phyloP scores from a whole-genome alignment of 2,888 invertebrate species.

The Dasysyrphus albostriatus region DNA sequence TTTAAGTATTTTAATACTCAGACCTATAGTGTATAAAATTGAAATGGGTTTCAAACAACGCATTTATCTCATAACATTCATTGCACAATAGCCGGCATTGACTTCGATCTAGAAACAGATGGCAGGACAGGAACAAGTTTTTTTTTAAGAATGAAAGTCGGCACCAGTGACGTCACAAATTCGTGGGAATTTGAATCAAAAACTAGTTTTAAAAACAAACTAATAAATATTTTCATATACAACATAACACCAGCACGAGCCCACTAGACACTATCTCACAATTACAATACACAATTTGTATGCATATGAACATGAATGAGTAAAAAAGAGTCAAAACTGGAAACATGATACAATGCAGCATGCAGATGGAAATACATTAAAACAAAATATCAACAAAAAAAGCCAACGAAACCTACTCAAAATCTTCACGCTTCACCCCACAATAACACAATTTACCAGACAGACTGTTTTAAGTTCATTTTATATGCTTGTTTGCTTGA shows the following conservation, averaged over 20 bases:
- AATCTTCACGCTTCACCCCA: background rate
- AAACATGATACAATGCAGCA: no score
- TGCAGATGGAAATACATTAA: background rate
- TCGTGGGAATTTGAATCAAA: background rate
- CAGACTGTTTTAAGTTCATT: constrained; percentile 11
- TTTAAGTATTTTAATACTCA: no score
- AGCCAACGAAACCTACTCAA: constrained; percentile 27
- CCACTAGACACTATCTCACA: background rate
- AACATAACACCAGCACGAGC: background rate
- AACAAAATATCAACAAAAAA: constrained; percentile 9
- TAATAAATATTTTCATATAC: background rate
- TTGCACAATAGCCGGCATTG: background rate
- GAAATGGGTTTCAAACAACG: no score
- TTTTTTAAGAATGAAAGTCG: background rate
- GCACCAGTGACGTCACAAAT: background rate
- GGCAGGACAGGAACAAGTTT: background rate
- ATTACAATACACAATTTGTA: background rate
- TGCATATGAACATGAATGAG: background rate
- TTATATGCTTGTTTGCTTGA: background rate
- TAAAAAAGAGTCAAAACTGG: background rate
- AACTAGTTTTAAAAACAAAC: constrained; percentile 2
- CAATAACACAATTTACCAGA: constrained; percentile 3
- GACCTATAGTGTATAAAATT: no score
- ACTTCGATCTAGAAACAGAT: background rate
- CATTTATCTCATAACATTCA: background rate